Base-by-base conservation (phyloP, 1,140 invertebrate genomes). In the Brachionus paranguensis region DNA sequence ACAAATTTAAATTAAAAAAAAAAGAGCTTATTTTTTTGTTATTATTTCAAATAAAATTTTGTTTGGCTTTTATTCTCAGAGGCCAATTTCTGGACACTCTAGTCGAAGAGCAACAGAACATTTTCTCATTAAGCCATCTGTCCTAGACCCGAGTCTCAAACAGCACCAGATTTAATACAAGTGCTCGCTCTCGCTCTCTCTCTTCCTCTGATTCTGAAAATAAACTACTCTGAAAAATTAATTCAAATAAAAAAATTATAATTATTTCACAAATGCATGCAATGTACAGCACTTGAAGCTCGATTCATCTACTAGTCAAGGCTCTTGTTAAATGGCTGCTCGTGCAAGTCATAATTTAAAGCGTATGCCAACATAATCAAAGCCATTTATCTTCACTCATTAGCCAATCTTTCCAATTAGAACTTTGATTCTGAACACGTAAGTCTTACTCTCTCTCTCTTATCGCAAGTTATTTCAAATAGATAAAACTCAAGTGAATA, bases 391-490 rank as follows among this genome's bases (percentile, higher is more conserved):
- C 47, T 50, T 50, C 24, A 27, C 14, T 43, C 17, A 74, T 24
- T 43, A 43, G 45, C 12, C 33, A 74, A 47, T 45, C n/a, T 74
- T 20, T 41, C 70, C 70, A 50, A 50, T 50, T 27, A 76, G 47
- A 76, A 24, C 72, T 76, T 76, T 76, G 43, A 47, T 72, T 72
- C 37, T 72, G 12, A 72, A 72, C 29, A 72, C 68, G 68, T 72
- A 68, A 68, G 65, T 29, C n/a, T 68, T 68, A 14, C 24, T 37
- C 45, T 43, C 41, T 72, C 68, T 72, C 68, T 72, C 17, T 43
- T 43, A 41, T 41, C 41, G 33, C 53, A 60, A 60, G 10, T 29
- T 60, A 60, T 60, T 60, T 60, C 53, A 60, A 27, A 43, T 43
- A 72, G 41, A 72, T 20, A 72, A 41, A 41, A 17, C 20, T n/a